These are phyloP conservation scores for Arctia plantaginis DNA, from an alignment of 2,888 invertebrate genomes.

Conservation along the genomic window DNA sequence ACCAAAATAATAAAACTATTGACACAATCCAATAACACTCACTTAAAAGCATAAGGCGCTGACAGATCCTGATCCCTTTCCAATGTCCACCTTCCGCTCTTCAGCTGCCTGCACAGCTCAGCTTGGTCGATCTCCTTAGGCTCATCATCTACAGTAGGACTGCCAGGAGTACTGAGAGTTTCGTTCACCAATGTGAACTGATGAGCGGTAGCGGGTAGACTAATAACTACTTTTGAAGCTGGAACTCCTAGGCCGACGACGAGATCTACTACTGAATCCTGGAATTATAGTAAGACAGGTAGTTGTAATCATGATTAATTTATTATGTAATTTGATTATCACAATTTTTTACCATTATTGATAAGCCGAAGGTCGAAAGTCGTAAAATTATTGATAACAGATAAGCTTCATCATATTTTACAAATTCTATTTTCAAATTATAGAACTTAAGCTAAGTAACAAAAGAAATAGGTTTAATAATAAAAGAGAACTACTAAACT, in stretches of 20 bases:
- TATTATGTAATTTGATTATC: neutral
- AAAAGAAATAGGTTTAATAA: neutral
- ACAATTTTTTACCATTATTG: too few relatives aligned
- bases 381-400: too few relatives aligned
- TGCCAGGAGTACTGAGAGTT: constrained; percentile 89
- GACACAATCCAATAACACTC: constrained; percentile 45
- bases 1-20: constrained; percentile 3
- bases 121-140: constrained; percentile 86
- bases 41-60: constrained; percentile 91
- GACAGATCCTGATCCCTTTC: constrained; percentile 92
- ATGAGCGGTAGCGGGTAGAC: constrained; percentile 89
- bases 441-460: neutral
- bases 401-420: neutral
- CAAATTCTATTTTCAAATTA: neutral
- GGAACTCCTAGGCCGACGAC: constrained; percentile 90
- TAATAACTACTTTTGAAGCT: constrained; percentile 89
- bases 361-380: too few relatives aligned
- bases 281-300: constrained; percentile 23
- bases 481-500: neutral
- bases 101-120: constrained; percentile 87
- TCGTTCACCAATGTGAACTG: constrained; percentile 89
- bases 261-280: constrained; percentile 92
- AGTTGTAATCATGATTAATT: neutral
- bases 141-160: constrained; percentile 86
- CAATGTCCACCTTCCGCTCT: constrained; percentile 89